Conservation (phyloP, 2,888 invertebrate species). For the Alcis repandata region DNA sequence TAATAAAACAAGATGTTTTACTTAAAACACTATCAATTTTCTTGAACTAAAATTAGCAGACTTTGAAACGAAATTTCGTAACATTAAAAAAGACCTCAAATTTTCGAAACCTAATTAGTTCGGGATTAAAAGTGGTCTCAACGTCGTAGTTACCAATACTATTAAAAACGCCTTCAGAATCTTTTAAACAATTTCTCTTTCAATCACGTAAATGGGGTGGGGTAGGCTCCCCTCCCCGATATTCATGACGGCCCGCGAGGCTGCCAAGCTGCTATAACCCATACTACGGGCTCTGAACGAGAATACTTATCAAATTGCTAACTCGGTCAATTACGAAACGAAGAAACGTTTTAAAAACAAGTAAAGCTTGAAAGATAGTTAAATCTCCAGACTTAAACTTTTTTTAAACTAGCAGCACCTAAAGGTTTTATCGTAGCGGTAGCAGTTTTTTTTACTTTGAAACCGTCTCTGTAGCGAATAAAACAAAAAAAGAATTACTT, state of each 20-base stretch:
- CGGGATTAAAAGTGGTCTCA: constrained; percentile 26
- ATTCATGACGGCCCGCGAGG: constrained; percentile 60
- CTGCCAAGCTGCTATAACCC: constrained; percentile 49
- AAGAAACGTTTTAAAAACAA: constrained; percentile 15
- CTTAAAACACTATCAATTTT: neutral
- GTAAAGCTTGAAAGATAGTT: no score
- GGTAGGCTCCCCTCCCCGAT: constrained; percentile 62
- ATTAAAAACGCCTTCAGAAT: constrained; percentile 64
- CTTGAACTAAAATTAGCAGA: neutral
- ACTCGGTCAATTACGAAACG: constrained; percentile 22
- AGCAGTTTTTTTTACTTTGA: no score
- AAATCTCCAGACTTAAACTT: no score
- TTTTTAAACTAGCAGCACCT: neutral
- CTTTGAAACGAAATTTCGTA: neutral
- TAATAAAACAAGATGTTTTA: neutral
- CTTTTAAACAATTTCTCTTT: constrained; percentile 79
- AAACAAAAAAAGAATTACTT: no score
- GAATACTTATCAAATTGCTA: constrained; percentile 31
- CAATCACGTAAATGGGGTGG: constrained; percentile 78
- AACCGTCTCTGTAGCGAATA: no score
- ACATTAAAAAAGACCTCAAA: neutral
- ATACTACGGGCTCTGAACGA: constrained; percentile 58
- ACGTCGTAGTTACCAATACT: constrained; percentile 51
- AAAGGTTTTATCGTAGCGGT: no score
- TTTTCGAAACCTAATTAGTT: constrained; percentile 29